phyloP scores from a whole-genome alignment of 2,888 invertebrate genomes.

The Aporophyla lueneburgensis region DNA sequence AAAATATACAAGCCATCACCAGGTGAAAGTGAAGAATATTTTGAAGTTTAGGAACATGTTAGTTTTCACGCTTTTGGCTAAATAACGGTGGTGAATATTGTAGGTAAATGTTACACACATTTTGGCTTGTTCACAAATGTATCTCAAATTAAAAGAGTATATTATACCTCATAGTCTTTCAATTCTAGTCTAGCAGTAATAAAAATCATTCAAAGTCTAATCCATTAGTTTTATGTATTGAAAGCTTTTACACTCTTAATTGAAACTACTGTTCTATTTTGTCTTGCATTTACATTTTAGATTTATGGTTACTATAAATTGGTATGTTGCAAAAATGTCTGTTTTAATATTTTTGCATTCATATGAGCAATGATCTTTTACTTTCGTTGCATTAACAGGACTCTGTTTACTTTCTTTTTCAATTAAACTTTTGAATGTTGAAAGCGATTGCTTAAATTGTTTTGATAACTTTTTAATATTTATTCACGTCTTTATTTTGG shows the following conservation, averaged over 20 bases:
- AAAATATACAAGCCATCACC: slow-evolving; percentile 11
- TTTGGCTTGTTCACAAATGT: slow-evolving; percentile 5
- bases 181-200: slow-evolving; percentile 1
- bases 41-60: neutral
- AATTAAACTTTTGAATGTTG: slow-evolving; percentile 24
- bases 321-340: slow-evolving; percentile 6
- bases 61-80: slow-evolving; percentile 21
- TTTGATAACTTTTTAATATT: slow-evolving; percentile 35
- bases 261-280: slow-evolving; percentile 22
- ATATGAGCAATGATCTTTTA: slow-evolving; percentile 1
- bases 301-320: slow-evolving; percentile 43
- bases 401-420: slow-evolving; percentile 43
- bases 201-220: slow-evolving; percentile 11
- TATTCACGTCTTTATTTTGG: slow-evolving; percentile 2
- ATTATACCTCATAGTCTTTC: neutral
- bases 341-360: slow-evolving; percentile 15
- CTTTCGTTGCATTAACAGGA: slow-evolving; percentile 21
- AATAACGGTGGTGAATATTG: slow-evolving; percentile 17
- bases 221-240: slow-evolving; percentile 5
- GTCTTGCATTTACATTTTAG: slow-evolving; percentile 25
- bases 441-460: slow-evolving; percentile 11
- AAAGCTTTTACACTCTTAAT: slow-evolving; percentile 27
- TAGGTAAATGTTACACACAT: neutral
- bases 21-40: slow-evolving; percentile 45
- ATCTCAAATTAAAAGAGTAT: slow-evolving; percentile 2